Percentiles rank a stretch among this genome's conserved stretches.
phyloP scores from a whole-genome alignment of 2,888 invertebrate species.

The Caenorhabditis sulstoni region DNA sequence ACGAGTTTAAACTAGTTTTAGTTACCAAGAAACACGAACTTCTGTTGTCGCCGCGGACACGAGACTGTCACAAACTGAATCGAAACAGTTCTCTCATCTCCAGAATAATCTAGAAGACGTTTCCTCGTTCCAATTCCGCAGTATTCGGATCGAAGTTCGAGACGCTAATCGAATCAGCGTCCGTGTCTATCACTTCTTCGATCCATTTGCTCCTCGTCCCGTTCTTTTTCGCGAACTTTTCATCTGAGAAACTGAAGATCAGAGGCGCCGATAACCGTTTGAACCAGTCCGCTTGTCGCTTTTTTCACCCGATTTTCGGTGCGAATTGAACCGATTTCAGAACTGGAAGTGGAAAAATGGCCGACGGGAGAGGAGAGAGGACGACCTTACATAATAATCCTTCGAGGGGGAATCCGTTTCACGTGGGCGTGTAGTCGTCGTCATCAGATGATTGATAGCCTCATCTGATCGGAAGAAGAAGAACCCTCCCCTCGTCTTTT shows the following conservation, averaged over 20 bases:
- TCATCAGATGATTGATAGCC: no score
- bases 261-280: neutral
- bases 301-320: neutral
- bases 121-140: neutral
- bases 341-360: neutral
- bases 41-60: no score
- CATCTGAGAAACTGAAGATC: neutral
- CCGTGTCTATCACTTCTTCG: neutral
- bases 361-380: neutral
- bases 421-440: neutral
- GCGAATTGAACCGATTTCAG: neutral
- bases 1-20: no score
- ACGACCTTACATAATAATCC: neutral
- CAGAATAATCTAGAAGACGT: neutral
- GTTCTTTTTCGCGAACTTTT: neutral
- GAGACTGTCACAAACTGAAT: neutral
- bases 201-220: neutral
- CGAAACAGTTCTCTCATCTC: neutral
- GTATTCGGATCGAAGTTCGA: neutral
- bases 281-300: neutral
- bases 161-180: slow-evolving; percentile 9
- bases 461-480: no score
- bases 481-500: no score
- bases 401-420: neutral
- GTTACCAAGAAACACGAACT: no score